phyloP scores from a whole-genome alignment of 2,113 vertebrate species.

The Sakesphorus luctuosus region DNA sequence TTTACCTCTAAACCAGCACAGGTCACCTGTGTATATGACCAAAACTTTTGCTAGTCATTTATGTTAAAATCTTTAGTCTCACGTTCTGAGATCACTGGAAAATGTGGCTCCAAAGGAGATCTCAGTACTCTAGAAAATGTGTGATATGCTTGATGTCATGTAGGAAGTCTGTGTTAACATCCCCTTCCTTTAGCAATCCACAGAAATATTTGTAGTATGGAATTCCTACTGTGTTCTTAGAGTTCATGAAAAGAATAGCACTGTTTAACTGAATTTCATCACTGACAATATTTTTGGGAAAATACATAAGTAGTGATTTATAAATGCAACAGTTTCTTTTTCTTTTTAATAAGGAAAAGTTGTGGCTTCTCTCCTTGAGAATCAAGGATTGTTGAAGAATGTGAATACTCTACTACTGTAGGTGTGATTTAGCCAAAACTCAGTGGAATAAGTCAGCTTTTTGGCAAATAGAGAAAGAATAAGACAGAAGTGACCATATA shows the following conservation, averaged over 20 bases:
- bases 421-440: neutral
- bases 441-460: neutral
- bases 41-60: neutral
- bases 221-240: neutral
- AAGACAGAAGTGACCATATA: neutral
- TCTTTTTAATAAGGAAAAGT: neutral
- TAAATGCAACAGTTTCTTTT: neutral
- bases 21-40: neutral
- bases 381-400: neutral
- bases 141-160: neutral
- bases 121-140: neutral
- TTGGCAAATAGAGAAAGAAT: neutral
- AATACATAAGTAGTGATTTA: neutral
- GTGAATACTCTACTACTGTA: neutral
- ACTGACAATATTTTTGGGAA: neutral
- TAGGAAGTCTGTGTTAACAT: neutral
- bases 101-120: neutral
- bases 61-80: neutral
- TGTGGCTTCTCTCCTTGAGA: neutral
- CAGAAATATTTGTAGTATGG: neutral
- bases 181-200: neutral
- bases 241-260: neutral
- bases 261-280: neutral
- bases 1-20: too few relatives aligned
- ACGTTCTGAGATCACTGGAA: neutral